These are phyloP conservation scores for Anticlea derivata DNA, from an alignment of 2,888 invertebrate species.

Conservation along the genomic window DNA sequence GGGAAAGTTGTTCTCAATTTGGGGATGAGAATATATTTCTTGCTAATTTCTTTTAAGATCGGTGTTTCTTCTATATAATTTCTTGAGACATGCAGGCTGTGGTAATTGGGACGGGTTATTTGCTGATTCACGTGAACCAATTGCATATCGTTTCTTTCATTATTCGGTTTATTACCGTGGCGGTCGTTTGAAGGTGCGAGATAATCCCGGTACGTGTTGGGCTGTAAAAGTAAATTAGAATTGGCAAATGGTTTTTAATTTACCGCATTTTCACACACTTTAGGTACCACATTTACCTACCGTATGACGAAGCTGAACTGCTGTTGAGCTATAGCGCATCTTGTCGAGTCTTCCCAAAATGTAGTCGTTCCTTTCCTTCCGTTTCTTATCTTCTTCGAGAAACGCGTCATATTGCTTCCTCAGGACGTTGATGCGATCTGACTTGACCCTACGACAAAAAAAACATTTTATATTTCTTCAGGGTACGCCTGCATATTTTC, in stretches of 20 bases:
- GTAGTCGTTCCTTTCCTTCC: constrained; percentile 74
- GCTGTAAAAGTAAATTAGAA: constrained; percentile 32
- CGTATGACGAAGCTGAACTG: constrained; percentile 51
- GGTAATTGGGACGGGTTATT: constrained; percentile 28
- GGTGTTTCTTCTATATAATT: constrained; percentile 45
- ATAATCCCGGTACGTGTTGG: constrained; percentile 20
- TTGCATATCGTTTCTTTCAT: constrained; percentile 18
- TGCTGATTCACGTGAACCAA: constrained; percentile 18
- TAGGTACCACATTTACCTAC: constrained; percentile 32
- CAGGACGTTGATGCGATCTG: constrained; percentile 65
- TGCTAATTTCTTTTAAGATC: constrained; percentile 65
- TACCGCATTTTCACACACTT: too few relatives aligned
- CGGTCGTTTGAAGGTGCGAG: constrained; percentile 18
- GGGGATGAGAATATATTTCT: constrained; percentile 74
- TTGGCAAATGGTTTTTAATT: not conserved
- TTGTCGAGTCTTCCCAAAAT: constrained; percentile 72
- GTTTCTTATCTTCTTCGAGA: constrained; percentile 74
- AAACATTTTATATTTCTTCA: not conserved
- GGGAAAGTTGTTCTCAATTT: constrained; percentile 45
- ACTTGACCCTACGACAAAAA: constrained; percentile 57
- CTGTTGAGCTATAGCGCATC: constrained; percentile 59
- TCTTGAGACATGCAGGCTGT: constrained; percentile 30
- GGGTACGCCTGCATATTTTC: not conserved
- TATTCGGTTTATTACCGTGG: constrained; percentile 19
- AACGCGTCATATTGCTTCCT: constrained; percentile 75